phyloP scores from a whole-genome alignment of 2,113 vertebrate genomes.

The Gopherus flavomarginatus region DNA sequence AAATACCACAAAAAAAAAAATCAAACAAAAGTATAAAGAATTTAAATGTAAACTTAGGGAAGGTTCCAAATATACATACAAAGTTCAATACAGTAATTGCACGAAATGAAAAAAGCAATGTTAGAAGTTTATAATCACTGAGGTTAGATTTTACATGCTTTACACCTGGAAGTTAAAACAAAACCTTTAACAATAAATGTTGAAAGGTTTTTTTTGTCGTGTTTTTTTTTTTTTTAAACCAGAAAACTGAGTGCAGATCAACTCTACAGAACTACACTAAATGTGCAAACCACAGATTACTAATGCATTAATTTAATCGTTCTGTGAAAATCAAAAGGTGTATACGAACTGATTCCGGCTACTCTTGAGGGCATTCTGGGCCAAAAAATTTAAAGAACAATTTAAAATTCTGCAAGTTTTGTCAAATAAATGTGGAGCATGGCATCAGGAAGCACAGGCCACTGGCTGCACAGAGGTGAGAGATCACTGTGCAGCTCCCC shows the following conservation, averaged over 20 bases:
- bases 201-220: not conserved
- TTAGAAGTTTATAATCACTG: slow-evolving; percentile 64
- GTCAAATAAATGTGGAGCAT: no score
- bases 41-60: slow-evolving; percentile 65
- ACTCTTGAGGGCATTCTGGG: no score
- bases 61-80: slow-evolving; percentile 79
- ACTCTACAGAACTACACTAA: slow-evolving; percentile 59
- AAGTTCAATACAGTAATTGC: slow-evolving; percentile 79
- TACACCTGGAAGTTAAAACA: slow-evolving; percentile 61
- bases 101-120: slow-evolving; percentile 71
- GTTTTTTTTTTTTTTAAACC: no score
- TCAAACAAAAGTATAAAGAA: slow-evolving; percentile 60
- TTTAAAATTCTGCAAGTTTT: no score
- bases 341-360: slow-evolving; percentile 60
- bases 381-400: no score
- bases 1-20: slow-evolving; percentile 69
- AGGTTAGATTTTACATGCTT: slow-evolving; percentile 71
- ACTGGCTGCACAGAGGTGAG: no score
- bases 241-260: slow-evolving; percentile 58
- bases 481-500: no score
- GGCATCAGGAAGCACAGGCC: no score
- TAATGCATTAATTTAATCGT: slow-evolving; percentile 36
- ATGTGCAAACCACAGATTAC: slow-evolving; percentile 73
- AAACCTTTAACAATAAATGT: slow-evolving; percentile 46
- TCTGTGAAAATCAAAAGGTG: slow-evolving; percentile 66